These are phyloP conservation scores for Ashinkailepas kermadecensis DNA, from an alignment of 2,888 invertebrate species.

Conservation along the genomic window DNA sequence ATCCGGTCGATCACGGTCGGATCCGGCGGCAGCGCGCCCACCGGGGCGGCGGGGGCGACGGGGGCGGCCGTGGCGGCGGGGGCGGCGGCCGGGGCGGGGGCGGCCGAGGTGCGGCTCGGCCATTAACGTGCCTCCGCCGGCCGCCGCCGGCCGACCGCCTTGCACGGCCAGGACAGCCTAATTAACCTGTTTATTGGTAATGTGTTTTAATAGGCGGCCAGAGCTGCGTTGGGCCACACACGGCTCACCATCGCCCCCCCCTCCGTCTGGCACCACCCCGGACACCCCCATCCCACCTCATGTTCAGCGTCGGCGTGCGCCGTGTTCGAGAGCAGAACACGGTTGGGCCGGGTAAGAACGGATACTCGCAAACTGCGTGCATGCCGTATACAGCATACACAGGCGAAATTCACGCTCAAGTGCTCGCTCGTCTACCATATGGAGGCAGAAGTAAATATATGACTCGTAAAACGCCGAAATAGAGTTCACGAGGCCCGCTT, in stretches of 20 bases:
- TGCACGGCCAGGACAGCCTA: not conserved
- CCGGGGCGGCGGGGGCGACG: not conserved
- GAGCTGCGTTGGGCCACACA: not conserved
- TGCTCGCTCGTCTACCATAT: no score
- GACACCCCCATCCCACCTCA: not conserved
- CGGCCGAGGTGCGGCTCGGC: not conserved
- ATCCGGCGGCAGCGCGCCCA: not conserved
- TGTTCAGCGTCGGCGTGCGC: not conserved
- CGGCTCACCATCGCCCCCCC: no score
- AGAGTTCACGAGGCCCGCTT: no score
- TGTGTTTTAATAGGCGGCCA: not conserved
- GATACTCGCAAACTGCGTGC: not conserved
- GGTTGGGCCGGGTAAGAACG: not conserved
- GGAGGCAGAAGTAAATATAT: no score
- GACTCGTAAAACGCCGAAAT: no score
- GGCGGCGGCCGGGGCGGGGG: not conserved
- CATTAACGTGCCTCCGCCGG: not conserved
- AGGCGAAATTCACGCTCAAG: no score
- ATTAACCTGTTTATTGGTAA: slow-evolving; percentile 21
- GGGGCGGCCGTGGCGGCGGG: not conserved
- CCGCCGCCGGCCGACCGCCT: not conserved
- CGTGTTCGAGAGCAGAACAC: not conserved
- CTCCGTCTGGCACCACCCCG: not conserved
- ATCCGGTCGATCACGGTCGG: no score
- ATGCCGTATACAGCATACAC: not conserved